Base-by-base conservation (phyloP, 2,888 invertebrate species). In the Eucera pruinosa region DNA sequence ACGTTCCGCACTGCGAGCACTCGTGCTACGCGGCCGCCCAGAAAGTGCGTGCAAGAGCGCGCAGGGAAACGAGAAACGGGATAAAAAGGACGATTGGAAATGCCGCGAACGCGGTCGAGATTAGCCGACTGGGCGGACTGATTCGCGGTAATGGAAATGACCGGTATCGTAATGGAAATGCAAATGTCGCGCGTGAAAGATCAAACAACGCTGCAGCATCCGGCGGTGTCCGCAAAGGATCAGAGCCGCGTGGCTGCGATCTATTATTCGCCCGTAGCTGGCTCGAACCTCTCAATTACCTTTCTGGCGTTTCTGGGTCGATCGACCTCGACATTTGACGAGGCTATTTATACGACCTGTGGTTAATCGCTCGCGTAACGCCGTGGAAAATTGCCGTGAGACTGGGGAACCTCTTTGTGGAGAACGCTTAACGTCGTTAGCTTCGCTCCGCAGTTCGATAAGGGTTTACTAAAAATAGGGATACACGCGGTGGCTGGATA, bases 301-400 rank as follows among this genome's bases (percentile, higher is more conserved):
- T 64, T 68, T 41, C 68, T 64, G 69, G 50, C 77, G 39, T 61
- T 76, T 66, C 77, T 64, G 55, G 77, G 48, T 77, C 77, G 69
- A 77, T 77, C 60, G 57, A 52, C 77, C 61, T 60, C 47, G 77
- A 67, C 77, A 47, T 77, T 77, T 77, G 68, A 77, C 77, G 60
- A 41, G 58, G 52, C 62, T 77, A 52, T 68, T 76, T 76, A 76
- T 75, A 61, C 47, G 23, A 39, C 15, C 41, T 2, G 50, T n/a
- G n/a, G 54, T 76, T 55, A 76, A 67, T 67, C 61, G 66, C 33
- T 48, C 47, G 43, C 30, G 5, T 18, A 61, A 50, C 18, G 33
- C 18, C 48, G n/a, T 25, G 11, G 13, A 13, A 23, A 58, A 58
- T 36, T 47, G 9, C 45, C 36, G 6, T 4, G 4, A 9, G n/a